phyloP scores from a whole-genome alignment of 2,888 invertebrate genomes.

The Liodrosophila aerea region DNA sequence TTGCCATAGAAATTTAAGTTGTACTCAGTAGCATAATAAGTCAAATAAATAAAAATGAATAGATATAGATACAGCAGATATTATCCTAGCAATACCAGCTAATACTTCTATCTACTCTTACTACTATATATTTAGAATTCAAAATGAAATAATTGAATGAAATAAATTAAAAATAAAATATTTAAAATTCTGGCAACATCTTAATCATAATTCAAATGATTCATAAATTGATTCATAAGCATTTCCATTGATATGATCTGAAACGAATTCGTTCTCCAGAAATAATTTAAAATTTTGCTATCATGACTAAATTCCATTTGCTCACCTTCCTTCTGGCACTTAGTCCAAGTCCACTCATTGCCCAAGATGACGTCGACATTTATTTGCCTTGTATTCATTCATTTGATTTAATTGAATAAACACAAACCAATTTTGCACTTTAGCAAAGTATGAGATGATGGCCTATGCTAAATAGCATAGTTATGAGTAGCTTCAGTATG shows the following conservation, averaged over 20 bases:
- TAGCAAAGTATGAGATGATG: background rate
- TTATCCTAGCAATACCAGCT: too few species aligned
- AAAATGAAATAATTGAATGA: too few species aligned
- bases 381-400: background rate
- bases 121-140: too few species aligned
- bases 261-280: background rate
- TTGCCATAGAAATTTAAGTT: too few species aligned
- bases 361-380: slow-evolving; percentile 1
- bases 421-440: slow-evolving; percentile 3
- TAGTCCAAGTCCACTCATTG: background rate
- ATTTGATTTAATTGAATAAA: slow-evolving; percentile 11
- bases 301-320: background rate
- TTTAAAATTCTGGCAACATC: background rate
- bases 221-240: background rate
- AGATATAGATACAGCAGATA: too few species aligned
- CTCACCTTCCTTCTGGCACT: background rate
- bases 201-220: background rate
- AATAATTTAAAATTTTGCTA: background rate
- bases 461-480: slow-evolving; percentile 18
- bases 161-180: too few species aligned
- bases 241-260: too few species aligned
- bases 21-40: too few species aligned
- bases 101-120: too few species aligned
- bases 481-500: slow-evolving; percentile 20
- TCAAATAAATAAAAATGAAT: too few species aligned